A percentile compares a stretch with the other conserved stretches of the same genome.
Evolutionary conservation across 2,888 invertebrate species (phyloP).

Genomic region (Spatulosminthurus flaviceps): DNA sequence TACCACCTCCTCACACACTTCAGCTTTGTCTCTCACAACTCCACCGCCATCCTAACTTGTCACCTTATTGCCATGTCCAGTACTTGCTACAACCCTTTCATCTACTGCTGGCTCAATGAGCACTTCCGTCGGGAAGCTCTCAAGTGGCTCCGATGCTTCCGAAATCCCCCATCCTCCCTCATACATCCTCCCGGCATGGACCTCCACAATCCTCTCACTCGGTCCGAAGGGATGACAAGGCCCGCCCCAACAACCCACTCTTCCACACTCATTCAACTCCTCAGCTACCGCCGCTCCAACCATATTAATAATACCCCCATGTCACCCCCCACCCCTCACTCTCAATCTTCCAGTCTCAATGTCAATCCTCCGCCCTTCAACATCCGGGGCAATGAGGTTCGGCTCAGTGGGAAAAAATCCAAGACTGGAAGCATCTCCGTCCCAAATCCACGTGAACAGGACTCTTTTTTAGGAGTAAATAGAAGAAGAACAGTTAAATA

Average conservation of each 20-base stretch:
- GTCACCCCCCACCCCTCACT: background rate
- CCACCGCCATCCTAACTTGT: constrained; percentile 66
- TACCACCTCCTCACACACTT: constrained; percentile 65
- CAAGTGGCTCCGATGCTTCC: constrained; percentile 65
- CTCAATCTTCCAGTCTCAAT: background rate
- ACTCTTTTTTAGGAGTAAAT: too few relatives aligned
- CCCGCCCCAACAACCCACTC: background rate
- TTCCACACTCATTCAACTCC: constrained; percentile 4
- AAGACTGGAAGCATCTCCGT: too few relatives aligned
- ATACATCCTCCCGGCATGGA: constrained; percentile 18
- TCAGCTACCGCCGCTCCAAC: too few relatives aligned
- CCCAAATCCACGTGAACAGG: too few relatives aligned
- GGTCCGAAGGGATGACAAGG: background rate
- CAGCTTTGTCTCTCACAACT: constrained; percentile 65
- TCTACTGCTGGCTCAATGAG: constrained; percentile 69
- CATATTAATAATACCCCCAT: too few relatives aligned
- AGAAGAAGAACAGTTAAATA: too few relatives aligned
- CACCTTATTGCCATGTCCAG: constrained; percentile 69
- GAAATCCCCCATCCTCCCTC: background rate
- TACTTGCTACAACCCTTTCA: constrained; percentile 68
- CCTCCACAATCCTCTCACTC: background rate
- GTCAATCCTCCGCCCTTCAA: background rate
- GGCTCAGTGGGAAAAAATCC: too few relatives aligned
- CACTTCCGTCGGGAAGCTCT: constrained; percentile 65
- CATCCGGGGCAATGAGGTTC: background rate